A percentile compares a stretch with the other conserved stretches of the same genome.
Evolutionary conservation across 2,797 vertebrate genomes (phyloP).

Genomic region (Spinibarbus caldwelli): DNA sequence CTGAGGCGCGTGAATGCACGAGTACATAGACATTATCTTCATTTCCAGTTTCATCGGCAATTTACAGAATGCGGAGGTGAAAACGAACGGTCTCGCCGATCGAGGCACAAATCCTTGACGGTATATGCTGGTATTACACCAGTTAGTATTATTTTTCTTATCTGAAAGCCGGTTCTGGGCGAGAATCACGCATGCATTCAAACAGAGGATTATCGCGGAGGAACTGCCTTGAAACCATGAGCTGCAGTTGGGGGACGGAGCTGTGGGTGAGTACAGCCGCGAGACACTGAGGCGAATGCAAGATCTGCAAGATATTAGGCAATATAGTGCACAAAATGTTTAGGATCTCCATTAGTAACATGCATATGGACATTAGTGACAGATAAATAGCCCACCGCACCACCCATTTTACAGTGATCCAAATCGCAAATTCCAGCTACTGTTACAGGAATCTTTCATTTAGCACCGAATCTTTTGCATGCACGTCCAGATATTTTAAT

Average conservation of each 20-base stretch:
- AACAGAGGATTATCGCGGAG: slow-evolving; percentile 62
- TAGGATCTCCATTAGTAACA: slow-evolving; percentile 16
- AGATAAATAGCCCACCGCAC: slow-evolving; percentile 16
- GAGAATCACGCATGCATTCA: slow-evolving; percentile 60
- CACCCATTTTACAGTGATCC: slow-evolving; percentile 51
- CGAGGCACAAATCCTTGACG: slow-evolving; percentile 55
- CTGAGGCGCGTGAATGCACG: slow-evolving; percentile 48
- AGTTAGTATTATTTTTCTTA: slow-evolving; percentile 4
- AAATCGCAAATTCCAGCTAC: not conserved
- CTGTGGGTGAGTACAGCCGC: slow-evolving; percentile 75
- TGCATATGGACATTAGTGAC: slow-evolving; percentile 28
- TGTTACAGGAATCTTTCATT: not conserved
- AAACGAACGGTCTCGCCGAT: slow-evolving; percentile 45
- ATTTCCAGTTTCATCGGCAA: slow-evolving; percentile 41
- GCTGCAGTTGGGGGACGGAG: slow-evolving; percentile 80
- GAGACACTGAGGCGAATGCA: not conserved
- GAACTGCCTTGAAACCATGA: slow-evolving; percentile 69
- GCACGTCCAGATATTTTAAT: not conserved
- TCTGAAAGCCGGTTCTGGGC: slow-evolving; percentile 7
- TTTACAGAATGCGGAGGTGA: slow-evolving; percentile 62
- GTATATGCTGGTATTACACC: slow-evolving; percentile 35
- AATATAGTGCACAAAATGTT: not conserved
- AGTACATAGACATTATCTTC: slow-evolving; percentile 40
- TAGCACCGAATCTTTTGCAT: not conserved
- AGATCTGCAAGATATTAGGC: not conserved